Base-by-base conservation (phyloP, 2,797 vertebrate genomes). In the Sebastes ruberrimus region DNA sequence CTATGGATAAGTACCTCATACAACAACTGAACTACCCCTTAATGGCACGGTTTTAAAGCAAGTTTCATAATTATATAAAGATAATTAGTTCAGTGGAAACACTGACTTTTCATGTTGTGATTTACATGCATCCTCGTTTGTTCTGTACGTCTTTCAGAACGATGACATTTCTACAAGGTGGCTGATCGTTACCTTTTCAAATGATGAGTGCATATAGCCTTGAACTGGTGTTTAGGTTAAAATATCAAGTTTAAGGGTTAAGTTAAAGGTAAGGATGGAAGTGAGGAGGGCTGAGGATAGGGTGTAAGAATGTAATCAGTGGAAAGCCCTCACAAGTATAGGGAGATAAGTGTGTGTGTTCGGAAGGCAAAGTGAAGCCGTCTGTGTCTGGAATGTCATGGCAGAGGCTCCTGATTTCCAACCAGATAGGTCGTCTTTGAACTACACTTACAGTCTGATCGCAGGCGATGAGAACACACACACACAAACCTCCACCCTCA, bases 311-410 rank as follows among this genome's bases (percentile, higher is more conserved):
- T 80, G 71, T 74, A 30, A 38, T 56, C 28, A 22, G 59, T 49
- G 49, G 49, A 69, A 70, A 74, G 56, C 56, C 20, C 20, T 84
- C 71, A 25, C 66, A 70, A 68, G 46, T 72, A 20, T 22, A 63
- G 66, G 20, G 16, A 78, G 73, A 71, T 80, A 22, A 35, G 81
- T 69, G 76, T 23, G 13, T 73, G 71, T 78, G 38, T 42, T 42
- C 14, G 25, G 60, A 75, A 67, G 71, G 28, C 33, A 69, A 86
- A 90, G 69, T 78, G 84, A 87, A 82, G 60, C 83, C 68, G 77
- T 60, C 71, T 86, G 88, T 71, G 55, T 27, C 35, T 81, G 90
- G 88, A 92, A 92, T 92, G 88, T 86, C 23, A 71, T 70, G 80
- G 80, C 85, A 74, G 64, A 79, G 67, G 73, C 82, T 80, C 70